phyloP scores from a whole-genome alignment of 37 sponge, comb jelly and placozoan genomes.

The Dysidea cf. avara region DNA sequence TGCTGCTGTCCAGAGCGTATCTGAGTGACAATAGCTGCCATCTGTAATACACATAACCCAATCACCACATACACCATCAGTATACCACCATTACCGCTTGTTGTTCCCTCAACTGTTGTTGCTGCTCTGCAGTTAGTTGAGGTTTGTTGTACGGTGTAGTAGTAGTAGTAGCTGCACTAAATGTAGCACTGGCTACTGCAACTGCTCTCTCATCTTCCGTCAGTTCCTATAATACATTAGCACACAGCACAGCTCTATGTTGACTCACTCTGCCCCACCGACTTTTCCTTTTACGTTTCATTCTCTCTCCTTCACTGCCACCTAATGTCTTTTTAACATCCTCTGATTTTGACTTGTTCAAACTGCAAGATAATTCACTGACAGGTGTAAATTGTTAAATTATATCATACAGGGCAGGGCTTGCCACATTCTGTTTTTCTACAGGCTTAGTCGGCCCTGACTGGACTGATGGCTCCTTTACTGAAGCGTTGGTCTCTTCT shows the following conservation, averaged over 20 bases:
- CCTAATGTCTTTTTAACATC: slow-evolving; percentile 2
- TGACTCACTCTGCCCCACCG: slow-evolving; percentile 10
- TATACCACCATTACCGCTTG: slow-evolving; percentile 44
- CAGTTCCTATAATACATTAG: neutral
- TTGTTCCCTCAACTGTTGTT: slow-evolving; percentile 67
- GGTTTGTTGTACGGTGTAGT: neutral
- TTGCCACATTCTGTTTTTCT: neutral
- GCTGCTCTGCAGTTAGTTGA: slow-evolving; percentile 47
- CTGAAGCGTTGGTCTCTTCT: slow-evolving; percentile 14
- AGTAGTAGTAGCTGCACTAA: slow-evolving; percentile 13
- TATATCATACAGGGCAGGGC: neutral
- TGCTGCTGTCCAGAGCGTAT: neutral
- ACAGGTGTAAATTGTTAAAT: neutral
- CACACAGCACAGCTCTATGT: neutral
- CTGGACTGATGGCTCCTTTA: neutral
- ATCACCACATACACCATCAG: slow-evolving; percentile 3
- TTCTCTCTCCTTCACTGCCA: slow-evolving; percentile 1
- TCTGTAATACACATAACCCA: neutral
- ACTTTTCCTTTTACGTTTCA: slow-evolving; percentile 29
- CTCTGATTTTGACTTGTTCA: neutral
- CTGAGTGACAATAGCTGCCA: slow-evolving; percentile 26
- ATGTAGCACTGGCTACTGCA: slow-evolving; percentile 37
- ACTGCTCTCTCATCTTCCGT: slow-evolving; percentile 28
- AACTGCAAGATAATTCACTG: slow-evolving; percentile 10
- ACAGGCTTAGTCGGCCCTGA: neutral